Evolutionary conservation across 1,140 invertebrate species (phyloP).

Genomic region (Hyles euphorbiae): DNA sequence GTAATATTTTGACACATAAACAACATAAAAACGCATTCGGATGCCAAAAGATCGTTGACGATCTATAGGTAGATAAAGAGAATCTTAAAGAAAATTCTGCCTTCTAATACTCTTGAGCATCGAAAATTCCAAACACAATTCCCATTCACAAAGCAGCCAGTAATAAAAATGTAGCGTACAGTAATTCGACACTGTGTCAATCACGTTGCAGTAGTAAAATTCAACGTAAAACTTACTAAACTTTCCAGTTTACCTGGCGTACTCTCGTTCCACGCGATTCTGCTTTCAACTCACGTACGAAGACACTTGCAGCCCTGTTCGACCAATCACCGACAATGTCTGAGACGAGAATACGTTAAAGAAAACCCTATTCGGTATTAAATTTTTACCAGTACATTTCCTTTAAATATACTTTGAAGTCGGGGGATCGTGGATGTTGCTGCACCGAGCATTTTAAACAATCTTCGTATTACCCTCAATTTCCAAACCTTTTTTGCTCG

Average conservation of each 20-base stretch:
- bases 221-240: conserved; percentile 23
- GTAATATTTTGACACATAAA: no score
- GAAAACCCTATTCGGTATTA: conserved; percentile 24
- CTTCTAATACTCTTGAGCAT: no score
- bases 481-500: no score
- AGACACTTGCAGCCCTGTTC: conserved; percentile 55
- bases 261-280: conserved; percentile 13
- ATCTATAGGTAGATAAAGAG: no score
- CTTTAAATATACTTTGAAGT: no score
- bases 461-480: no score
- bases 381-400: conserved; percentile 20
- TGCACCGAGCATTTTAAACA: no score
- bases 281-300: conserved; percentile 44
- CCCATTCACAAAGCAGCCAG: conserved; percentile 16
- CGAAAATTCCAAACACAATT: conserved; percentile 6
- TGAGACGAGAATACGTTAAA: conserved; percentile 59
- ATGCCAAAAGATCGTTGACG: no score
- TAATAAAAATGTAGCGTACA: conserved; percentile 20
- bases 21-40: no score
- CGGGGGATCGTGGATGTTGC: no score
- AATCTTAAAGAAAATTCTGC: no score
- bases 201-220: conserved; percentile 28
- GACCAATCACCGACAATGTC: conserved; percentile 56
- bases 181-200: conserved; percentile 29
- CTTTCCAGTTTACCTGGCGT: conserved; percentile 13